Evolutionary conservation across 2,797 vertebrate species (phyloP).

Genomic region (Sebastes diaconus): DNA sequence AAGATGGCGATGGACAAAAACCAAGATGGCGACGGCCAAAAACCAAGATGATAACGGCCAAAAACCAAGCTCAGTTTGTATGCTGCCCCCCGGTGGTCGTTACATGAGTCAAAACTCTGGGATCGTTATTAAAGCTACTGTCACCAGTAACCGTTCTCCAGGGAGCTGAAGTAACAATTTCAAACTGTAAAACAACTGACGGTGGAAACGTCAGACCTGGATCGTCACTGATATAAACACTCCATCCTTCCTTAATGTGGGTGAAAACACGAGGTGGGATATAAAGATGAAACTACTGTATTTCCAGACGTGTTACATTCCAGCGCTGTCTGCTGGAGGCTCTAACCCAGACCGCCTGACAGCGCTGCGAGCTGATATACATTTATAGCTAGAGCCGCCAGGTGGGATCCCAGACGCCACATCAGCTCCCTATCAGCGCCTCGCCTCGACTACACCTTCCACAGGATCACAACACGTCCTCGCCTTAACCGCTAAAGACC

Average conservation of each 20-base stretch:
- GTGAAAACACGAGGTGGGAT: background rate
- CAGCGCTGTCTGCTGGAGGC: constrained; percentile 25
- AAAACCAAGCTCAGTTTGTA: too few relatives aligned
- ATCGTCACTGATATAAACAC: background rate
- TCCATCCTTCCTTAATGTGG: background rate
- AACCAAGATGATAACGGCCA: too few relatives aligned
- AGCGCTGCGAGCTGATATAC: constrained; percentile 32
- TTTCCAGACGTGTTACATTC: background rate
- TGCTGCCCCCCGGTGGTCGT: too few relatives aligned
- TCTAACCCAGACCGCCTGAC: constrained; percentile 36
- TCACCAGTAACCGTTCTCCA: background rate
- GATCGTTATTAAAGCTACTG: background rate
- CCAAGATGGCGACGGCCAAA: too few relatives aligned
- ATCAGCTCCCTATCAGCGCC: constrained; percentile 43
- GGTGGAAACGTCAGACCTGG: background rate
- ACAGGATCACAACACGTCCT: background rate
- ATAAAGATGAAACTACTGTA: background rate
- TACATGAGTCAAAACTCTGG: background rate
- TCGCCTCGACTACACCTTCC: constrained; percentile 2
- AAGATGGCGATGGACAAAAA: too few relatives aligned
- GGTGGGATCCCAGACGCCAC: constrained; percentile 44
- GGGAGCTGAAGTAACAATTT: too few relatives aligned
- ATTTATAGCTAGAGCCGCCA: constrained; percentile 46
- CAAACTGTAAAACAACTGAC: too few relatives aligned
- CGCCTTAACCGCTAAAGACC: background rate